Conservation (phyloP, 2,888 invertebrate genomes). For the Spodoptera littoralis region DNA sequence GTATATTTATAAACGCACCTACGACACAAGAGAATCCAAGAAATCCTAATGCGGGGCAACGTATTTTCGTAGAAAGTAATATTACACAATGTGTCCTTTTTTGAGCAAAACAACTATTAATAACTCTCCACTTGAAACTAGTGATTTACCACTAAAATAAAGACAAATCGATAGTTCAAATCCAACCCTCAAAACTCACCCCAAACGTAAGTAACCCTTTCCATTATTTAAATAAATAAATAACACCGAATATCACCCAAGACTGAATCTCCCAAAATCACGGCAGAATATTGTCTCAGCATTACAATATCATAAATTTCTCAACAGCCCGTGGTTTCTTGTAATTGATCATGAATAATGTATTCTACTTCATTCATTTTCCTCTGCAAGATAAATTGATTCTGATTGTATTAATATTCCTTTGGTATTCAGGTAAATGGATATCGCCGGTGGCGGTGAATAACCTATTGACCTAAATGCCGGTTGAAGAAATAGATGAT, state of each 20-base stretch:
- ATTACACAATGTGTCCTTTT: too few relatives aligned
- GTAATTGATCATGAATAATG: slow-evolving; percentile 70
- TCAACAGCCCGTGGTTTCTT: slow-evolving; percentile 59
- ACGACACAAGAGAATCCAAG: too few relatives aligned
- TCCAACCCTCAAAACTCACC: too few relatives aligned
- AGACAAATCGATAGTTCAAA: too few relatives aligned
- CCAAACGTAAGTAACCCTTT: background rate
- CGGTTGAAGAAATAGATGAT: slow-evolving; percentile 2
- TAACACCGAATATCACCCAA: slow-evolving; percentile 10
- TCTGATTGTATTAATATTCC: slow-evolving; percentile 64
- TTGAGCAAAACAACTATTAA: too few relatives aligned
- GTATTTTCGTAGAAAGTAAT: too few relatives aligned
- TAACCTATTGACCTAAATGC: slow-evolving; percentile 25
- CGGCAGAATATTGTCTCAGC: slow-evolving; percentile 41
- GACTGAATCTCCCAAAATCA: slow-evolving; percentile 23
- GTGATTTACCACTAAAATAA: too few relatives aligned
- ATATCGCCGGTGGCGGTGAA: slow-evolving; percentile 26
- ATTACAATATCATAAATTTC: slow-evolving; percentile 60
- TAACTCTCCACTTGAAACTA: too few relatives aligned
- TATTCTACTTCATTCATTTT: slow-evolving; percentile 58
- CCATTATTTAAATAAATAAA: slow-evolving; percentile 20
- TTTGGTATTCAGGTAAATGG: slow-evolving; percentile 49
- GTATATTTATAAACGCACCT: too few relatives aligned
- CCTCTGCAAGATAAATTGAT: slow-evolving; percentile 64
- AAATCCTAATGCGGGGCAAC: too few relatives aligned